Percentiles rank a stretch among this genome's conserved stretches.
These are phyloP conservation scores for Sicus ferrugineus DNA, from an alignment of 2,888 invertebrate genomes.

Conservation along the genomic window DNA sequence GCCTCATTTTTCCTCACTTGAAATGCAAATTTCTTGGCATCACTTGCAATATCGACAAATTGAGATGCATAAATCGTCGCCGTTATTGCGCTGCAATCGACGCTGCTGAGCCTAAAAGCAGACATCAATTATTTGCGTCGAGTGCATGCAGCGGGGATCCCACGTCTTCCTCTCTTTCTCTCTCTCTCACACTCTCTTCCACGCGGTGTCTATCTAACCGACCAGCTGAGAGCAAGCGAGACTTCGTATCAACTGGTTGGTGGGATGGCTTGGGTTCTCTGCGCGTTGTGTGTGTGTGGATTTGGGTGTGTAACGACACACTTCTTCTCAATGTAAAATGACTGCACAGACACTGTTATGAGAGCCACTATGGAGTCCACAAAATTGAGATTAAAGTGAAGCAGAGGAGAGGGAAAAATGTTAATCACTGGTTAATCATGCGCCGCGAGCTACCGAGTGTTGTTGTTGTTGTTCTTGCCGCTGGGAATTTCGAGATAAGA, in stretches of 20 bases:
- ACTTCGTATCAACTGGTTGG: background rate
- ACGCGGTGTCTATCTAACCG: background rate
- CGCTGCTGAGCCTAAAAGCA: conserved; percentile 20
- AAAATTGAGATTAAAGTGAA: no score
- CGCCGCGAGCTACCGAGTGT: background rate
- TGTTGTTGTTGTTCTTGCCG: no score
- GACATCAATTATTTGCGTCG: conserved; percentile 21
- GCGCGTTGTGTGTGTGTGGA: no score
- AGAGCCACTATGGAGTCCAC: no score
- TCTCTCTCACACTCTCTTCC: background rate
- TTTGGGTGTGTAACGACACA: no score
- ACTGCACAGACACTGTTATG: no score
- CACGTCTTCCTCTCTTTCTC: background rate
- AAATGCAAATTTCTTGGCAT: no score
- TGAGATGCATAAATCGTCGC: background rate
- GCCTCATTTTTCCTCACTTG: background rate
- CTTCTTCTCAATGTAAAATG: no score
- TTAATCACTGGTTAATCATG: background rate
- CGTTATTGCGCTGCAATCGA: background rate
- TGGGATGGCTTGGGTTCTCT: no score
- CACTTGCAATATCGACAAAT: background rate
- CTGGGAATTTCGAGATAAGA: no score
- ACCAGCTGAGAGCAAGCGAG: background rate
- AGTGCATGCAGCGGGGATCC: background rate
- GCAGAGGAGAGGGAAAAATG: background rate